These are phyloP conservation scores for Pogonomyrmex barbatus DNA, from an alignment of 1,140 invertebrate species.

Conservation along the genomic window DNA sequence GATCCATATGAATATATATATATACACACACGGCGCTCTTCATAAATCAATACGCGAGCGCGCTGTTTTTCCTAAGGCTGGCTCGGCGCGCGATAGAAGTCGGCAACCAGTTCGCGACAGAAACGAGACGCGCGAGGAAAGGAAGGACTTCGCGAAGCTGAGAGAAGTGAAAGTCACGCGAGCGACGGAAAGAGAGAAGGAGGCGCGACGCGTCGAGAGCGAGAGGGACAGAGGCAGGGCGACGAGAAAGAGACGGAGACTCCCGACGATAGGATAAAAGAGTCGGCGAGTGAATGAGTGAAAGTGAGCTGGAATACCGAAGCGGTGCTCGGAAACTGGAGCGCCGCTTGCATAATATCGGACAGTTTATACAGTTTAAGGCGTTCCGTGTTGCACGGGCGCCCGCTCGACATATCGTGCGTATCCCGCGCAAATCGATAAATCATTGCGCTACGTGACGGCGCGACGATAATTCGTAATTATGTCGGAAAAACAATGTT, in stretches of 20 bases:
- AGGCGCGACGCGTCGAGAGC: slow-evolving; percentile 24
- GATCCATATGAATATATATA: slow-evolving; percentile 16
- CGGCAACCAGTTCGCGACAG: no score
- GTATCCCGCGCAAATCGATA: slow-evolving; percentile 43
- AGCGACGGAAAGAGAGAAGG: slow-evolving; percentile 60
- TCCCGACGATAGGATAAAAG: slow-evolving; percentile 72
- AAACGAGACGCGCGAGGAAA: slow-evolving; percentile 51
- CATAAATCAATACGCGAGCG: slow-evolving; percentile 52
- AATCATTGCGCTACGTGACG: slow-evolving; percentile 28
- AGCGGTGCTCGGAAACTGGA: slow-evolving; percentile 80
- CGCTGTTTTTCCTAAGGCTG: slow-evolving; percentile 62
- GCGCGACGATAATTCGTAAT: slow-evolving; percentile 48
- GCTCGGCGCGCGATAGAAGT: slow-evolving; percentile 16
- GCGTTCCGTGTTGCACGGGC: slow-evolving; percentile 66
- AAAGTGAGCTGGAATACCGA: slow-evolving; percentile 82
- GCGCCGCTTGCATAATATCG: slow-evolving; percentile 82
- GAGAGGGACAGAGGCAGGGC: slow-evolving; percentile 49
- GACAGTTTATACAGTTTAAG: slow-evolving; percentile 77
- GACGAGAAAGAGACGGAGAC: slow-evolving; percentile 48
- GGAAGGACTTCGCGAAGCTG: slow-evolving; percentile 64
- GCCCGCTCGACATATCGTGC: slow-evolving; percentile 17
- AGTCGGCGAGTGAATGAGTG: slow-evolving; percentile 81
- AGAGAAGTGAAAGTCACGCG: slow-evolving; percentile 79
- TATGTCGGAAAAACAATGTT: slow-evolving; percentile 4
- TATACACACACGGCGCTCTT: neutral